Base-by-base conservation (phyloP, 2,888 invertebrate species). In the Hipparchia semele region DNA sequence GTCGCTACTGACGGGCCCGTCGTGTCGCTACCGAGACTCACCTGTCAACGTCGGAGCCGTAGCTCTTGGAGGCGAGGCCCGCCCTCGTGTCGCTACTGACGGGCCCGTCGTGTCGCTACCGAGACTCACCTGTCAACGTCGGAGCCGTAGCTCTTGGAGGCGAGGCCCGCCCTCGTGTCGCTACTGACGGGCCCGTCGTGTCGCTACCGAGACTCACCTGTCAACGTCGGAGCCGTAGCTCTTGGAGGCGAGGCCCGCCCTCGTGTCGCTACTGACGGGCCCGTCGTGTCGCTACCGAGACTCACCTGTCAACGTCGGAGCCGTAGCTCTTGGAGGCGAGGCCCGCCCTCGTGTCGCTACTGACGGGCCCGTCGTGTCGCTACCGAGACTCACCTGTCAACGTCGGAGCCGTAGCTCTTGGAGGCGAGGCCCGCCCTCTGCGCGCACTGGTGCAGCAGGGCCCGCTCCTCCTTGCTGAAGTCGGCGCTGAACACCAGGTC, bases 381-480 rank as follows among this genome's bases (percentile, higher is more conserved):
- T 9, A 59, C 10, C 59, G 39, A 7, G 1, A 23, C 13, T 70
- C 23, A 74, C 90, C 89, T 86, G 0, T 90, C 88, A 0, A 87
- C 88, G 5, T 90, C 92, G 2, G 83, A 73, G 0, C 95, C 95
- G 74, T 94, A 92, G 77, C 95, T 95, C 60, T 80, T 84, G 0
- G 95, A 95, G 0, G 90, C 90, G 0, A 95, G 85, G 0, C 91
- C 90, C 0, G 82, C 81, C n/a, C 83, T 85, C 71, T 87, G 86
- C 0, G 95, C 94, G 6, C 92, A 84, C 90, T 92, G 88, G 81
- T 96, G 96, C 70, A 96, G 86, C 0, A 87, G 76, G 0, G 95
- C 95, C 39, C 96, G 88, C 80, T 96, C 96, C 1, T 96, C 96
- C 78, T 95, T 96, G 0, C 91, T 90, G 83, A 96, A 96, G 72